Evolutionary conservation across 2,113 vertebrate species (phyloP), one percentile per base, ranked within the genome.

Genomic region (Alexandromys fortis): DNA sequence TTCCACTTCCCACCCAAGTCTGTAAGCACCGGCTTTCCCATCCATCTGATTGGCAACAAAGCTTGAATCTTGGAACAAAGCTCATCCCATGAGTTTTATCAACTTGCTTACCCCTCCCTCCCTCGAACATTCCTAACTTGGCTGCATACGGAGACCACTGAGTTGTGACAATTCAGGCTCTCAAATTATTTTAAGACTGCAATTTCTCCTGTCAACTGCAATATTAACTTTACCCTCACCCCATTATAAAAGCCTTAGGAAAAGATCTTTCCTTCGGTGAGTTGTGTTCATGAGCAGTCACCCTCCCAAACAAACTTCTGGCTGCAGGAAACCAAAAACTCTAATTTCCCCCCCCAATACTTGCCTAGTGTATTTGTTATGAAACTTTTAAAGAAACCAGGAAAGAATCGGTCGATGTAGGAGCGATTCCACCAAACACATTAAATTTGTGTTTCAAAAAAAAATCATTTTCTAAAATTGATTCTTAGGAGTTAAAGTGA

Each of bases 131-230:
- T 70, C 89, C 93, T 78, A 96, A 95, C 33, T 76, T 61, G 70
- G n/a, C 28, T 90, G 87, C 91, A 96, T 96, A 92, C 79, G 67
- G 21, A 93, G 58, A 87, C 70, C 9, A 86, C 49, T 52, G 76
- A 88, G 61, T n/a, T 95, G 28, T 95, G 91, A 92, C 89, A 81
- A 93, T 30, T 58, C 55, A 58, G 67, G 70, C 78, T 82, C 78
- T 72, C 89, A 95, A 55, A 52, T 33, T 55, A 88, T 45, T 52
- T 28, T 65, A 81, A 75, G 38, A 38, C 61, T 94, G 77, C 90
- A 94, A 92, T 61, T 73, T 85, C 52, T 93, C 86, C 83, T 38
- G 75, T 92, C 94, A 68, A 87, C 30, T 28, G 65, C 28, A 78
- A 70, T 30, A 78, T 49, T 63, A 85, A 49, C n/a, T 83, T 49